Evolutionary conservation across 1,140 invertebrate species (phyloP).

Genomic region (Ceratosolen solmsi): DNA sequence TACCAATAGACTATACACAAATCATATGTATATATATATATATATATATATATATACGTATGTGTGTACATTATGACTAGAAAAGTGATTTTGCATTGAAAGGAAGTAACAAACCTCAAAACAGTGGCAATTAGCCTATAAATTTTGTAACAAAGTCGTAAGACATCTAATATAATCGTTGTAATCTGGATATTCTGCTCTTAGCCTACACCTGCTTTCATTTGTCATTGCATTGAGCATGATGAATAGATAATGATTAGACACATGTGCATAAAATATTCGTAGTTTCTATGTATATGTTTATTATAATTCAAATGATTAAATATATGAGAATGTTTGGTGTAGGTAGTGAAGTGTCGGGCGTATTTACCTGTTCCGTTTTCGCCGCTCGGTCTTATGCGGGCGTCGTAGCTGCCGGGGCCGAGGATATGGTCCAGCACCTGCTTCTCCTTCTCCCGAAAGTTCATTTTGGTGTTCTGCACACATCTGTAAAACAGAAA

Average conservation of each 20-base stretch:
- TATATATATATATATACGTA: no score
- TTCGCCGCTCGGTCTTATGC: slow-evolving; percentile 92
- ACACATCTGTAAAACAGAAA: slow-evolving; percentile 65
- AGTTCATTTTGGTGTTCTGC: slow-evolving; percentile 80
- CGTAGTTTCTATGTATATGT: neutral
- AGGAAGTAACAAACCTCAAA: neutral
- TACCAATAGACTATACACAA: neutral
- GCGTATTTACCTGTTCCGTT: slow-evolving; percentile 89
- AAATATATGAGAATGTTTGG: neutral
- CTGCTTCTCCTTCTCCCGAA: slow-evolving; percentile 94
- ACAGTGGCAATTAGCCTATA: neutral
- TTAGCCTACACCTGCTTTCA: neutral
- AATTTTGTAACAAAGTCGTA: neutral
- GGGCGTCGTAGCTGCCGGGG: slow-evolving; percentile 90
- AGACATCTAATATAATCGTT: neutral
- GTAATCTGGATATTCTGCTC: neutral
- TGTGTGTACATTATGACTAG: neutral
- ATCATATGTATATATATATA: no score
- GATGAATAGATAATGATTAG: neutral
- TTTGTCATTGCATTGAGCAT: neutral
- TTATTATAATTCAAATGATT: slow-evolving; percentile 2
- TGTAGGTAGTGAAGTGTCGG: neutral
- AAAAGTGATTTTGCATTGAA: neutral
- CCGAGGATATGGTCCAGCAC: slow-evolving; percentile 94
- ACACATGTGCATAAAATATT: neutral